phyloP scores from a whole-genome alignment of 2,888 invertebrate genomes.

The Mesochorus sp. region DNA sequence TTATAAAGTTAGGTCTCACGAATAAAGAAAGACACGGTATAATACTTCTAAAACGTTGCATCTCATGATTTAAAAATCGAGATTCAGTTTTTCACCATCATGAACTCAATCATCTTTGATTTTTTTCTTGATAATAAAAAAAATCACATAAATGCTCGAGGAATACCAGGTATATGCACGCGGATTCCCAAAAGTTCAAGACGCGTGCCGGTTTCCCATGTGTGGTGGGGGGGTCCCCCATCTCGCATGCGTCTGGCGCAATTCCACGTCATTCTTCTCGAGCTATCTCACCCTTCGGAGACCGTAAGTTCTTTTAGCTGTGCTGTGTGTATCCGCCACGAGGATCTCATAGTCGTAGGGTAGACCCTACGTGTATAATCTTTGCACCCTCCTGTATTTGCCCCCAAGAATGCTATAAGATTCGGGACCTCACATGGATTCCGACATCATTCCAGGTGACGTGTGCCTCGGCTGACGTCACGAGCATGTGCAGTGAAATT shows the following conservation, averaged over 20 bases:
- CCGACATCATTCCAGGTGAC: slow-evolving; percentile 76
- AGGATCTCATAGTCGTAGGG: slow-evolving; percentile 62
- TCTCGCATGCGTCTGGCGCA: slow-evolving; percentile 69
- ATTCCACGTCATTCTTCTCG: slow-evolving; percentile 71
- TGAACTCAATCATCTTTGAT: too few relatives aligned
- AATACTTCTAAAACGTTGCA: too few relatives aligned
- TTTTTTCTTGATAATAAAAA: too few relatives aligned
- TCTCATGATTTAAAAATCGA: too few relatives aligned
- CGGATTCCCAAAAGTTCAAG: slow-evolving; percentile 66
- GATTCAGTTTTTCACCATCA: too few relatives aligned
- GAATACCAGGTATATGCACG: slow-evolving; percentile 75
- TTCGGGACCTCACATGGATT: slow-evolving; percentile 60
- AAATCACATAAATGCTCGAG: slow-evolving; percentile 64
- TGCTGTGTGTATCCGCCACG: slow-evolving; percentile 42
- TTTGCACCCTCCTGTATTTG: slow-evolving; percentile 60
- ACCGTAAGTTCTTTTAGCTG: slow-evolving; percentile 9
- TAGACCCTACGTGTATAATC: slow-evolving; percentile 66
- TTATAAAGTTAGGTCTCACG: too few relatives aligned
- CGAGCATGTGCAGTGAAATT: slow-evolving; percentile 68
- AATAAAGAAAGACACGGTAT: too few relatives aligned
- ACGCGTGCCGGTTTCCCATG: slow-evolving; percentile 80
- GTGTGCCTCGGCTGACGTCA: slow-evolving; percentile 76
- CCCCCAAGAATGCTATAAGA: slow-evolving; percentile 36
- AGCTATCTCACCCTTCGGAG: slow-evolving; percentile 56
- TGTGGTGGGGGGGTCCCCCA: slow-evolving; percentile 61